Evolutionary conservation across 2,113 vertebrate species (phyloP), one percentile per base, ranked within the genome.

Genomic region (Misgurnus anguillicaudatus): DNA sequence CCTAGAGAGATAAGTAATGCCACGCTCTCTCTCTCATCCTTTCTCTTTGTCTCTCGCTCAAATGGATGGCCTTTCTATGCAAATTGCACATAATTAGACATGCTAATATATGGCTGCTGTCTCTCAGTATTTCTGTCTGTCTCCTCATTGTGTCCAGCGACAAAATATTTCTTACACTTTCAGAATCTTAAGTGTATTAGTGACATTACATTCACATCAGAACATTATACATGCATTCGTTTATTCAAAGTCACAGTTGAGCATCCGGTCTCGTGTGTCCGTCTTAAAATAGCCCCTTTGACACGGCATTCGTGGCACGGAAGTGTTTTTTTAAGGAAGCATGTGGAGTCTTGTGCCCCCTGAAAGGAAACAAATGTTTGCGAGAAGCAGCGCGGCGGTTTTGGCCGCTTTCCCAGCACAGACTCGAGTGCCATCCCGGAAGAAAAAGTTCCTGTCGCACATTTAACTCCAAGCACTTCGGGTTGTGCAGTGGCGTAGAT

Each of bases 301-400:
- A 87, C 57, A n/a, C 61, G 47, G 68, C n/a, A 24, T 60, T 80
- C 78, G 80, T 91, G 88, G 87, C 86, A 87, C 83, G 42, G 84
- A 85, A 87, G 78, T 85, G 84, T 87, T 87, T 86, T 86, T 81
- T 74, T 57, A 77, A 81, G 80, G 82, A 84, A 82, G 84, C 84
- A 82, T 84, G 85, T 85, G 83, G 84, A 82, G 82, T 78, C 68
- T 71, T 8, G 38, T 66, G 66, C 72, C 83, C 79, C 77, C 83
- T 69, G 75, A 89, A 88, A 89, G 85, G 82, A 91, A 89, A 88
- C 89, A 91, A 91, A 91, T 91, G 87, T 90, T 90, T 80, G 74
- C 71, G 80, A 86, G 88, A 85, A 86, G 84, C 86, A 80, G 83
- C 42, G 77, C 82, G 73, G 78, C 80, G 75, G 66, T 71, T 80